Conservation (phyloP, 2,113 vertebrate species). For the Daubentonia madagascariensis region DNA sequence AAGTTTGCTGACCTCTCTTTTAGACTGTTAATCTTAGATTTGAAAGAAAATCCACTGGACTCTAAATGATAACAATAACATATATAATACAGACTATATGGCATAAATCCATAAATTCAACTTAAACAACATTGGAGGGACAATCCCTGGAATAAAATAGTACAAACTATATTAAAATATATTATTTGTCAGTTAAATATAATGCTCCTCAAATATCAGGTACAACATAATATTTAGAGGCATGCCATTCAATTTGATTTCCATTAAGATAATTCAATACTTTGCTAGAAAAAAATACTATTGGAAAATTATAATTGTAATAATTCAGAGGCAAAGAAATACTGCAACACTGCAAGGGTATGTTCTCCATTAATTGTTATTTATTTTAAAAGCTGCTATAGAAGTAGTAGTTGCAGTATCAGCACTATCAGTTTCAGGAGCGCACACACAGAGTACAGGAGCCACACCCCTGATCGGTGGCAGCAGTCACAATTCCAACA, state of each 20-base stretch:
- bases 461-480: neutral
- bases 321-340: neutral
- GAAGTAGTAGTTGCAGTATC: neutral
- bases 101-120: neutral
- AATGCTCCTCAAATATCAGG: neutral
- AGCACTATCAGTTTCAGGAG: neutral
- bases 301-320: neutral
- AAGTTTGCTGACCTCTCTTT: neutral
- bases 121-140: neutral
- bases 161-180: neutral
- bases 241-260: neutral
- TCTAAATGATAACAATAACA: neutral
- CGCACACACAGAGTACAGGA: no score
- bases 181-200: neutral
- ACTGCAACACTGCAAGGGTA: neutral
- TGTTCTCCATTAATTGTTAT: neutral
- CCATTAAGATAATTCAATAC: neutral
- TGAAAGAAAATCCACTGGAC: neutral
- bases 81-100: neutral
- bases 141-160: neutral
- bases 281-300: neutral
- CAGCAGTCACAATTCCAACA: no score
- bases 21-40: neutral
- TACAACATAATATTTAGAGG: neutral
- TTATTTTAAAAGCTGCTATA: neutral